Evolutionary conservation across 2,113 vertebrate species (phyloP), one percentile per base, ranked within the genome.

Genomic region (Dicaeum eximium): DNA sequence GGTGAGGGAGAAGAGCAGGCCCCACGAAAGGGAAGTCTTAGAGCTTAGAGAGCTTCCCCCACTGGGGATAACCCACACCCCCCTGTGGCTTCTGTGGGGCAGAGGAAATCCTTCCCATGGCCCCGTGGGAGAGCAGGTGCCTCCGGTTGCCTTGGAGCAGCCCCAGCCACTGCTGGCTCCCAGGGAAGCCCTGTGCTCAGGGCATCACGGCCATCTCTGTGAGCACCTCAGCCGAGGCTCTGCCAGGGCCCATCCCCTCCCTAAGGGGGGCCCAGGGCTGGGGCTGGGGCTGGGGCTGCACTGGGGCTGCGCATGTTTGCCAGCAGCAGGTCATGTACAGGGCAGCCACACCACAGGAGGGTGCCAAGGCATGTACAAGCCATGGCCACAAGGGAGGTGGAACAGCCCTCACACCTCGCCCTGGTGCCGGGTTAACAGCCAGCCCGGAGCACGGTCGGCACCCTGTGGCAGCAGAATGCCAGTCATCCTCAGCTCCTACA

Each of bases 231-330:
- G 70, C 48, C 0, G 0, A n/a, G 30, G 50, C 50, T 72, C 45
- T 28, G 44, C 47, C 7, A 5, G 54, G 30, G 24, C 16, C 3
- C 2, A 0, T 13, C 35, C 35, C 42, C 57, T 80, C 13, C 0
- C 27, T 22, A 7, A 56, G 19, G 16, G 45, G 48, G 25, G 35
- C 33, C 24, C 6, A 11, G 54, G 33, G 1, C 10, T 47, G 57
- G 66, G 61, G 70, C 27, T 58, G 65, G 4, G 13, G 60, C 78
- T 33, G 54, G 58, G 74, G 40, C 37, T 85, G 27, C 3, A 0
- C n/a, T 0, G 0, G 11, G 48, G 13, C 21, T 9, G 12, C 0
- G 0, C 27, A 3, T 40, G 33, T 42, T 20, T 38, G 60, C 64
- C 72, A 69, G 72, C 50, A 38, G 27, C 0, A 0, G n/a, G 42